phyloP scores from a whole-genome alignment of 2,113 vertebrate genomes.

The Amazona vittata region DNA sequence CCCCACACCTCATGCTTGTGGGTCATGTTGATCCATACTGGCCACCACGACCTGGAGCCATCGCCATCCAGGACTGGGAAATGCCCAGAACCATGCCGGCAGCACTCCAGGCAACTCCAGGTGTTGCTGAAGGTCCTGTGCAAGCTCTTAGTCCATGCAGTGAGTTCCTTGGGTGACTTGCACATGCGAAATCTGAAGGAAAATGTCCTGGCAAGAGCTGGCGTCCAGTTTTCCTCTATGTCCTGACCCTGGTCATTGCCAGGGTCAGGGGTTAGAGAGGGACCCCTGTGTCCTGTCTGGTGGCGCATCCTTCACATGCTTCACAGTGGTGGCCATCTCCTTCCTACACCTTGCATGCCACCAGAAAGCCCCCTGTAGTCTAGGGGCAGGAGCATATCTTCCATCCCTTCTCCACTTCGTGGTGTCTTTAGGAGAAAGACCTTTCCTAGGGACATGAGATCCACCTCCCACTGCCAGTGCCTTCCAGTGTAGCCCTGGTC shows the following conservation, averaged over 20 bases:
- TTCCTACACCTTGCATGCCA: not conserved
- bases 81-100: not conserved
- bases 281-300: fast-evolving
- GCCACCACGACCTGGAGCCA: not conserved
- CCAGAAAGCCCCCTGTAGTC: not conserved
- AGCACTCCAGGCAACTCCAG: not conserved
- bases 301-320: not conserved
- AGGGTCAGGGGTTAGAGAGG: no score
- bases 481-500: no score
- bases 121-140: not conserved
- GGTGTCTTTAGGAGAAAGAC: not conserved
- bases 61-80: not conserved
- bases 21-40: not conserved
- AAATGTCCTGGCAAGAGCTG: not conserved
- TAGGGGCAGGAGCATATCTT: not conserved
- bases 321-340: not conserved
- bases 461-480: not conserved
- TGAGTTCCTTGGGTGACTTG: not conserved
- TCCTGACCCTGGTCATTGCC: not conserved
- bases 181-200: not conserved
- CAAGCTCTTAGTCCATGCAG: no score
- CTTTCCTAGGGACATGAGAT: not conserved
- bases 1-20: not conserved
- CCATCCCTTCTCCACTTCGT: not conserved
- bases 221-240: not conserved